Base-by-base conservation (phyloP, 1,140 invertebrate species). In the Colletes gigas region DNA sequence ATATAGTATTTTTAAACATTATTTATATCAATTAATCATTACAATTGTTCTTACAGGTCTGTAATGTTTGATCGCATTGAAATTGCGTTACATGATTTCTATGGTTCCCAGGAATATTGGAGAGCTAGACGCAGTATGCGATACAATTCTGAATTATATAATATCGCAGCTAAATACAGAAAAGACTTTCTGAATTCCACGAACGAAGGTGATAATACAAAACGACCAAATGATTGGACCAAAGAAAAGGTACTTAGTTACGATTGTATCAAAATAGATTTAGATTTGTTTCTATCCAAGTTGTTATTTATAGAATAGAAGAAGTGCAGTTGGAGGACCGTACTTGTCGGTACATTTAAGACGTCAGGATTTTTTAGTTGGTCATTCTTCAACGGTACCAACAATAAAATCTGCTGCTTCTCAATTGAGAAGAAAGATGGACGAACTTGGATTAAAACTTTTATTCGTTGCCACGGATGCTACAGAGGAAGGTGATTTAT, bases 401-500 rank as follows among this genome's bases (percentile, higher is more conserved):
- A 95, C 95, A 44, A 93, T 98, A 73, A 89, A 95, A 89, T 93
- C 94, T 83, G 96, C 97, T 39, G 96, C 96, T 5, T 90, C 94
- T 85, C 97, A 98, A 93, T 95, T 98, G 50, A 90, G 93, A 78
- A 91, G 94, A 63, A 90, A 94, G 65, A 89, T 97, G 59, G 92
- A 95, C 66, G 90, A 95, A 77, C 90, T 95, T 1, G 91, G 95
- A 19, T 89, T 98, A 4, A 93, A 93, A 17, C 94, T 92, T 57
- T 91, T 98, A 12, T 99, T 97, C 93, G 91, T 99, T 66, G 96
- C 98, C 0, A 97, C 97, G 10, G 98, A 99, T 95, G 96, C 96
- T 21, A 89, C 94, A 14, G 71, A 89, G 44, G 15, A 91, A 62
- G 92, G 92, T 92, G 83, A 77, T 65, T 41, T 65, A 65, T 76